phyloP scores from a whole-genome alignment of 2,888 invertebrate species.

The Pyrgus malvae region DNA sequence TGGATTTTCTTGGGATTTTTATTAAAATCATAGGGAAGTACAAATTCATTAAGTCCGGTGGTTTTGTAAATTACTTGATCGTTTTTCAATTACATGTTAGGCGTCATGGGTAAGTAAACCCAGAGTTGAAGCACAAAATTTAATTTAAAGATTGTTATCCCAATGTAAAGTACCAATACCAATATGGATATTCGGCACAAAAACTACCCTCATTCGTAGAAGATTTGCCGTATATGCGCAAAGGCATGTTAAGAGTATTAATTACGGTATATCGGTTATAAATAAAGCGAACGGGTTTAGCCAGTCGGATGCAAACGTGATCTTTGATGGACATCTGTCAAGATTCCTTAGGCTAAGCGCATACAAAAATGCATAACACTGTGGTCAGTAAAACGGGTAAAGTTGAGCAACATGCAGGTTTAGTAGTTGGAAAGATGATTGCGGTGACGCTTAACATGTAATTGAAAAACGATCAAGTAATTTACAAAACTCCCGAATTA shows the following conservation, averaged over 20 bases:
- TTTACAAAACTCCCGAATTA: too few relatives aligned
- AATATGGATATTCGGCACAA: neutral
- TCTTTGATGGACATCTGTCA: slow-evolving; percentile 22
- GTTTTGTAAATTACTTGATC: neutral
- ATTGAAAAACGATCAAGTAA: too few relatives aligned
- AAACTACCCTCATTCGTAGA: slow-evolving; percentile 16
- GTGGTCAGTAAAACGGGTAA: too few relatives aligned
- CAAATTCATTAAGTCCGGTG: too few relatives aligned
- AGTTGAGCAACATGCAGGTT: too few relatives aligned
- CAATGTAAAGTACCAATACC: slow-evolving; percentile 8
- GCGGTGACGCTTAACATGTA: too few relatives aligned
- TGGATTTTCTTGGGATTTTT: too few relatives aligned
- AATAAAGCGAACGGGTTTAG: slow-evolving; percentile 20
- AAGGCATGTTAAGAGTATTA: slow-evolving; percentile 19
- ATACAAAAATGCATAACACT: neutral
- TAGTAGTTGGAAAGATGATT: too few relatives aligned
- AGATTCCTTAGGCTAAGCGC: slow-evolving; percentile 11
- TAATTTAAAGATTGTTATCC: neutral
- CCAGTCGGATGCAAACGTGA: slow-evolving; percentile 13
- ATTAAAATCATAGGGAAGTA: too few relatives aligned
- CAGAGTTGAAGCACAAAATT: too few relatives aligned
- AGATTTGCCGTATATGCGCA: slow-evolving; percentile 3
- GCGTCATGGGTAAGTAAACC: too few relatives aligned
- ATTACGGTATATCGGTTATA: slow-evolving; percentile 23
- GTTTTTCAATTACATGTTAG: neutral